A percentile compares a stretch with the other conserved stretches of the same genome.
These are phyloP conservation scores for Calameuta filiformis DNA, from an alignment of 2,888 invertebrate genomes.

Conservation along the genomic window DNA sequence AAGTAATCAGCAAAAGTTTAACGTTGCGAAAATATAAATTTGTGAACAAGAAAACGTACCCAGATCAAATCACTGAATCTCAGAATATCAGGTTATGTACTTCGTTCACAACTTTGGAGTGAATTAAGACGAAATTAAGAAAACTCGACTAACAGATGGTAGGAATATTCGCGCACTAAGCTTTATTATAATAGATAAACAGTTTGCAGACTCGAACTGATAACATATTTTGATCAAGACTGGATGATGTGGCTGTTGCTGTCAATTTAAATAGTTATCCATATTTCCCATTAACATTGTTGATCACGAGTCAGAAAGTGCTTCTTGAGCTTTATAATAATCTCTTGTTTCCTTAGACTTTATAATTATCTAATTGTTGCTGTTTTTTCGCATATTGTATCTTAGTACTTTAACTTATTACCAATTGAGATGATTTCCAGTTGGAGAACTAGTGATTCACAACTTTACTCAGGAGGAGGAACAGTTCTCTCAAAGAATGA, in stretches of 20 bases:
- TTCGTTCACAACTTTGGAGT: neutral
- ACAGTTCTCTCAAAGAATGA: slow-evolving; percentile 6
- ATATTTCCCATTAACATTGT: neutral
- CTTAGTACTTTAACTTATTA: neutral
- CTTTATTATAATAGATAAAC: slow-evolving; percentile 31
- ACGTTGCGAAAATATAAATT: neutral
- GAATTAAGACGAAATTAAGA: neutral
- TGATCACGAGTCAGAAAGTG: neutral
- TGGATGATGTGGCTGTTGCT: slow-evolving; percentile 48
- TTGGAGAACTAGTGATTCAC: slow-evolving; percentile 13
- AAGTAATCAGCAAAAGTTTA: neutral
- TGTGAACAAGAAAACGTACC: neutral
- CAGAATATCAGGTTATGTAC: neutral
- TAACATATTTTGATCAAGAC: slow-evolving; percentile 47
- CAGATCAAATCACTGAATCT: neutral
- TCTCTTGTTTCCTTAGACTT: neutral
- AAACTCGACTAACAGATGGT: slow-evolving; percentile 13
- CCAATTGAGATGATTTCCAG: slow-evolving; percentile 1
- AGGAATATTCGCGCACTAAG: slow-evolving; percentile 3
- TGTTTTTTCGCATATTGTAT: neutral
- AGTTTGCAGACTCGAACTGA: slow-evolving; percentile 31
- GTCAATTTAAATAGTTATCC: slow-evolving; percentile 19
- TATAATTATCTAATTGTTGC: neutral
- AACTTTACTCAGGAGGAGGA: slow-evolving; percentile 15
- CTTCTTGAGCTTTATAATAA: neutral